Evolutionary conservation across 2,888 invertebrate species (phyloP).

Genomic region (Rhamphomyia laevipes): DNA sequence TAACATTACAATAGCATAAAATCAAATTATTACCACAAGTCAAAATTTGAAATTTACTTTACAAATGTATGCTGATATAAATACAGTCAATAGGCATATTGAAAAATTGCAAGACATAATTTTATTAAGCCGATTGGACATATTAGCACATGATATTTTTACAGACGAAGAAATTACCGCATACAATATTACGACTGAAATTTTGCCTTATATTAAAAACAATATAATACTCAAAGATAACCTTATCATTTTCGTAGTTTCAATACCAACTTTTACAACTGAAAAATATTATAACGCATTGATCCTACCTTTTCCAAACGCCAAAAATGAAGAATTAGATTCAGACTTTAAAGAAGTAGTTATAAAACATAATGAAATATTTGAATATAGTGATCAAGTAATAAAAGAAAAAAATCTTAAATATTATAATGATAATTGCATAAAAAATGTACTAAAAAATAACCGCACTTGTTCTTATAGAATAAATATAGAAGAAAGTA

Average conservation of each 20-base stretch:
- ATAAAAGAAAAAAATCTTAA: background rate
- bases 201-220: background rate
- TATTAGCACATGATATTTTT: background rate
- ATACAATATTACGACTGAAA: background rate
- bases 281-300: background rate
- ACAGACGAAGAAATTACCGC: background rate
- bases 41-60: background rate
- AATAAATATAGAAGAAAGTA: too few species aligned
- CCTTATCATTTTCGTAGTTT: too few species aligned
- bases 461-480: too few species aligned
- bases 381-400: background rate
- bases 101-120: background rate
- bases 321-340: background rate
- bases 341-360: background rate
- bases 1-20: background rate
- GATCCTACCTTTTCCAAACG: background rate
- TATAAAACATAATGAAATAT: background rate
- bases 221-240: background rate
- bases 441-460: background rate
- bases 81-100: too few species aligned
- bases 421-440: background rate
- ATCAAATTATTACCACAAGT: background rate
- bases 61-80: conserved; percentile 1
- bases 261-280: too few species aligned
- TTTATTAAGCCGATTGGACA: background rate